Conservation (phyloP, 2,888 invertebrate genomes). For the Caenorhabditis becei region DNA sequence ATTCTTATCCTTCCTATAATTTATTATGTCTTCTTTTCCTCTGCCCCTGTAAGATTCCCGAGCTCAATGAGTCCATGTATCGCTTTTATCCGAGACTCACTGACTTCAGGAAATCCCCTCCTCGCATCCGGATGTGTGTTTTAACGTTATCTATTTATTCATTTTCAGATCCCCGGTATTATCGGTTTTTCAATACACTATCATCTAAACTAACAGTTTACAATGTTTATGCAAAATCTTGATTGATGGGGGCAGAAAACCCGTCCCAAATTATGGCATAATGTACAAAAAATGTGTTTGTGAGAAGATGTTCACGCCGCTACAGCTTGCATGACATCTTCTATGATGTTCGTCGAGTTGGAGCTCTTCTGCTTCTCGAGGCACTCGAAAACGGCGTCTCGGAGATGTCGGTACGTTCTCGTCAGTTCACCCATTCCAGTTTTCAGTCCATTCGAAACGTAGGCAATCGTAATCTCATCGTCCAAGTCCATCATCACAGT, state of each 20-base stretch:
- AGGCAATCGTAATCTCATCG: slow-evolving; percentile 78
- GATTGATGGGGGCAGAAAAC: slow-evolving; percentile 29
- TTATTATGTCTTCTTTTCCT: slow-evolving; percentile 32
- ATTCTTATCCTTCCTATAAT: slow-evolving; percentile 44
- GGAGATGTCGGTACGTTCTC: slow-evolving; percentile 75
- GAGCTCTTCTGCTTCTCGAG: slow-evolving; percentile 65
- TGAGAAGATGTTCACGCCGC: slow-evolving; percentile 25
- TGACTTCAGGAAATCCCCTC: slow-evolving; percentile 37
- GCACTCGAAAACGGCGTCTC: slow-evolving; percentile 78
- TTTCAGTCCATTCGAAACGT: slow-evolving; percentile 80
- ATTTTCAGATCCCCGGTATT: slow-evolving; percentile 39
- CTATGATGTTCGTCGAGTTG: slow-evolving; percentile 11
- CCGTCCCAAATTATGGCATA: slow-evolving; percentile 51
- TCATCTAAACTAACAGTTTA: slow-evolving; percentile 9
- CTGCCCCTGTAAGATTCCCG: slow-evolving; percentile 35
- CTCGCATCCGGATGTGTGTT: slow-evolving; percentile 48
- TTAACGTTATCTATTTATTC: slow-evolving; percentile 48
- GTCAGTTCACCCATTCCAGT: slow-evolving; percentile 81
- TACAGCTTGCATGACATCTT: slow-evolving; percentile 27
- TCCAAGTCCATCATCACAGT: slow-evolving; percentile 80
- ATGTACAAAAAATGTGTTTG: slow-evolving; percentile 45
- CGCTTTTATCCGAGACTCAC: slow-evolving; percentile 8
- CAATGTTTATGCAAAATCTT: slow-evolving; percentile 41
- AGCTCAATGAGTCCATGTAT: slow-evolving; percentile 23
- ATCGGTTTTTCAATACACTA: slow-evolving; percentile 29